phyloP scores from a whole-genome alignment of 2,797 vertebrate genomes.

The Naso thynnoides region DNA sequence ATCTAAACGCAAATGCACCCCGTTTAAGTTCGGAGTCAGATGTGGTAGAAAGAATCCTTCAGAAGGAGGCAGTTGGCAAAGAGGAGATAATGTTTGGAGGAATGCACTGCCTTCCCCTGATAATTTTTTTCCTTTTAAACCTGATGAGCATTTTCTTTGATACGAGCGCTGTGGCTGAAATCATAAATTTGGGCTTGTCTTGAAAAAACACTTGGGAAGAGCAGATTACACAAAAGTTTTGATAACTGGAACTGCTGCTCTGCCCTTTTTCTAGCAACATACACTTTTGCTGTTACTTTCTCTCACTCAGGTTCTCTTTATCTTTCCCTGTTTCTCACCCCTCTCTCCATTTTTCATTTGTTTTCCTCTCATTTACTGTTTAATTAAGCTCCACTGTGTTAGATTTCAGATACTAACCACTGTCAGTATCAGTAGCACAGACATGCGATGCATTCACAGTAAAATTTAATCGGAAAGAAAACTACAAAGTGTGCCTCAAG shows the following conservation, averaged over 20 bases:
- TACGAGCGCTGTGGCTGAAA: slow-evolving; percentile 58
- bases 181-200: slow-evolving; percentile 59
- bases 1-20: slow-evolving; percentile 77
- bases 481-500: neutral
- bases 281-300: slow-evolving; percentile 28
- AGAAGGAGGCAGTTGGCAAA: slow-evolving; percentile 55
- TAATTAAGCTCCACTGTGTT: slow-evolving; percentile 35
- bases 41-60: slow-evolving; percentile 41
- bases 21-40: slow-evolving; percentile 64
- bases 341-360: slow-evolving; percentile 6
- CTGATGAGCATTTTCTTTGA: slow-evolving; percentile 62
- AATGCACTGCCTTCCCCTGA: slow-evolving; percentile 61
- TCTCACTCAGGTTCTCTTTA: slow-evolving; percentile 15
- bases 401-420: slow-evolving; percentile 49
- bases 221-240: slow-evolving; percentile 39
- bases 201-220: slow-evolving; percentile 18
- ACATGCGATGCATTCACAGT: slow-evolving; percentile 29
- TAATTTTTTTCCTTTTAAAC: slow-evolving; percentile 54
- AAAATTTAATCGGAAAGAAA: slow-evolving; percentile 9
- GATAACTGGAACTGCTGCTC: slow-evolving; percentile 48
- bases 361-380: slow-evolving; percentile 40
- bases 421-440: slow-evolving; percentile 20
- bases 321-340: neutral
- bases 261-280: slow-evolving; percentile 33
- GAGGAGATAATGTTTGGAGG: slow-evolving; percentile 66